These are phyloP conservation scores for Sarcoramphus papa DNA, from an alignment of 2,797 vertebrate species.

Conservation along the genomic window DNA sequence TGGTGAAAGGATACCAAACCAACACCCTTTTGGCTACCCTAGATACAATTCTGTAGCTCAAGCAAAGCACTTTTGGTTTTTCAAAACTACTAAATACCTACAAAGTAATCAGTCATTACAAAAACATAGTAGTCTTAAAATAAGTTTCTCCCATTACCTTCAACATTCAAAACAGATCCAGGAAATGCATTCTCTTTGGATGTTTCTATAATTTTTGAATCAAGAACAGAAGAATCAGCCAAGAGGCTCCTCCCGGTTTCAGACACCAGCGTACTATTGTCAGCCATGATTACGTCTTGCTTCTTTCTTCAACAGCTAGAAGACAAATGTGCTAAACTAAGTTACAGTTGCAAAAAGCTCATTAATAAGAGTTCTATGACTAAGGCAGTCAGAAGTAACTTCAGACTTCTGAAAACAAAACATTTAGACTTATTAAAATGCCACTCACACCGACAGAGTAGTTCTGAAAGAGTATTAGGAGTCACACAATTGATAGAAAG, in stretches of 20 bases:
- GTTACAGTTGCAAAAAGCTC: background rate
- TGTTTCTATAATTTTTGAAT: constrained; percentile 86
- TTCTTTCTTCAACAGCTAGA: constrained; percentile 43
- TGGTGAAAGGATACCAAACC: background rate
- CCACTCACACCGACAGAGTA: background rate
- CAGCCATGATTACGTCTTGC: constrained; percentile 78
- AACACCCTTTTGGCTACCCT: background rate
- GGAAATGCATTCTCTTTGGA: constrained; percentile 83
- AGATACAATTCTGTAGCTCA: background rate
- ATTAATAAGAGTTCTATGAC: background rate
- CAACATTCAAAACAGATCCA: constrained; percentile 71
- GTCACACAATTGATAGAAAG: background rate
- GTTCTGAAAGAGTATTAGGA: background rate
- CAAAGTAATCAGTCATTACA: background rate
- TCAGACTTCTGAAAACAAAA: background rate
- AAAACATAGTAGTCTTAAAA: background rate
- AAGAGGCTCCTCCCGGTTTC: constrained; percentile 82
- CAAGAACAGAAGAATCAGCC: constrained; percentile 88
- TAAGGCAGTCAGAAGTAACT: background rate
- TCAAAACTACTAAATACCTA: background rate
- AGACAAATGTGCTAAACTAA: background rate
- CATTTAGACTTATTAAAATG: background rate
- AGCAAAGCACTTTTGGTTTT: background rate
- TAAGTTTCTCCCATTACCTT: constrained; percentile 76
- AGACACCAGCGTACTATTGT: constrained; percentile 81